Percentiles rank a stretch among this genome's conserved stretches.
phyloP scores from a whole-genome alignment of 2,888 invertebrate species.

The Archips xylosteana region DNA sequence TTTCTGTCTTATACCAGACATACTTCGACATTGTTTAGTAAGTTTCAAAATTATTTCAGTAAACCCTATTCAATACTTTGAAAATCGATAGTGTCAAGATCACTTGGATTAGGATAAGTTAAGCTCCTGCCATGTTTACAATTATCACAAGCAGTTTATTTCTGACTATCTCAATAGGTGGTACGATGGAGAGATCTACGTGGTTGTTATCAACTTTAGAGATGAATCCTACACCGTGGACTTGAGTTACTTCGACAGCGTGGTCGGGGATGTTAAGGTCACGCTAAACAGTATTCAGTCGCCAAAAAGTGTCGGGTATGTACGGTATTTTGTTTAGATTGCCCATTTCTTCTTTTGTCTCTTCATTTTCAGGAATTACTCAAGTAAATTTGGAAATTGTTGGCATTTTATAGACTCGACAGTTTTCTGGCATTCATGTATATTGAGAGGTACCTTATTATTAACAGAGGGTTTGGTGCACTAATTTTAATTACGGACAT shows the following conservation, averaged over 20 bases:
- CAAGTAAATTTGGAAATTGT: neutral
- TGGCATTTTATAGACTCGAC: no score
- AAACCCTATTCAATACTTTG: neutral
- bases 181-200: constrained; percentile 62
- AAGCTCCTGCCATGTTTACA: constrained; percentile 16
- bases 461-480: no score
- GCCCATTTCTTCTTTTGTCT: neutral
- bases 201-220: constrained; percentile 86
- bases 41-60: neutral
- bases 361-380: neutral
- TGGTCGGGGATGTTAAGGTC: constrained; percentile 73
- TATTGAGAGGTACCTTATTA: no score
- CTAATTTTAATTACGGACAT: no score
- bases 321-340: neutral
- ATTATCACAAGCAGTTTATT: constrained; percentile 25
- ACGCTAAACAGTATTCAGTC: constrained; percentile 82
- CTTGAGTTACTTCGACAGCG: constrained; percentile 80
- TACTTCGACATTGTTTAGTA: no score
- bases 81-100: neutral
- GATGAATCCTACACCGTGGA: constrained; percentile 79
- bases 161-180: constrained; percentile 47
- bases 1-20: no score
- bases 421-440: no score
- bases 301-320: constrained; percentile 78
- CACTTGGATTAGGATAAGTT: constrained; percentile 5